These are phyloP conservation scores for Limnephilus rhombicus DNA, from an alignment of 2,888 invertebrate genomes.

Conservation along the genomic window DNA sequence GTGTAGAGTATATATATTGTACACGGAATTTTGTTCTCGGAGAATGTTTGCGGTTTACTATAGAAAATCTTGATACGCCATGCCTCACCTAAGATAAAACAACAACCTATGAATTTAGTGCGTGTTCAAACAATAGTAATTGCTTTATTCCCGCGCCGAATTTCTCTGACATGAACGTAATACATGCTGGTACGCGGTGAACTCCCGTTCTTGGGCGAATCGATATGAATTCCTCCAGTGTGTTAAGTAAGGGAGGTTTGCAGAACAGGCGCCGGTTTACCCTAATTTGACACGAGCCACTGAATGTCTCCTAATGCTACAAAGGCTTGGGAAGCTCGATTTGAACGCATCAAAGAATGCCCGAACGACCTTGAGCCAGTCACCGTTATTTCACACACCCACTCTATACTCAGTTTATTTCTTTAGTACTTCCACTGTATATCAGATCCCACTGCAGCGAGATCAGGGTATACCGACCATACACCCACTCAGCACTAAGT, in stretches of 20 bases:
- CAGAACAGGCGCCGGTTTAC: background rate
- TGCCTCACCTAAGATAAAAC: background rate
- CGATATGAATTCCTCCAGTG: background rate
- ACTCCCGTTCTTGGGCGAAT: background rate
- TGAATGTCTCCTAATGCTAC: background rate
- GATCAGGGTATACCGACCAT: background rate
- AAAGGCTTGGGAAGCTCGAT: constrained; percentile 7
- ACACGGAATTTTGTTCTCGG: background rate
- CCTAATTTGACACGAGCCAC: constrained; percentile 14
- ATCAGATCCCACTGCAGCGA: background rate
- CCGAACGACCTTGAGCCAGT: constrained; percentile 22
- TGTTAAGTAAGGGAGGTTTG: background rate
- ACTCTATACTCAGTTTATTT: background rate
- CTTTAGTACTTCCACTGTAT: background rate
- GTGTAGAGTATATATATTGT: background rate
- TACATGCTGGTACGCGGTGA: background rate
- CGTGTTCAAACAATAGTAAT: constrained; percentile 1
- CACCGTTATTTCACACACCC: background rate
- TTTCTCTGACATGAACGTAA: background rate
- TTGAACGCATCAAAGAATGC: constrained; percentile 36
- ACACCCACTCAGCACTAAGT: background rate
- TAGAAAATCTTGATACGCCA: background rate
- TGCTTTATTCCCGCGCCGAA: background rate
- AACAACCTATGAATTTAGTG: background rate
- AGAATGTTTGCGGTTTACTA: background rate